These are phyloP conservation scores for Mastomys coucha DNA, from an alignment of 2,113 vertebrate genomes.

Conservation along the genomic window DNA sequence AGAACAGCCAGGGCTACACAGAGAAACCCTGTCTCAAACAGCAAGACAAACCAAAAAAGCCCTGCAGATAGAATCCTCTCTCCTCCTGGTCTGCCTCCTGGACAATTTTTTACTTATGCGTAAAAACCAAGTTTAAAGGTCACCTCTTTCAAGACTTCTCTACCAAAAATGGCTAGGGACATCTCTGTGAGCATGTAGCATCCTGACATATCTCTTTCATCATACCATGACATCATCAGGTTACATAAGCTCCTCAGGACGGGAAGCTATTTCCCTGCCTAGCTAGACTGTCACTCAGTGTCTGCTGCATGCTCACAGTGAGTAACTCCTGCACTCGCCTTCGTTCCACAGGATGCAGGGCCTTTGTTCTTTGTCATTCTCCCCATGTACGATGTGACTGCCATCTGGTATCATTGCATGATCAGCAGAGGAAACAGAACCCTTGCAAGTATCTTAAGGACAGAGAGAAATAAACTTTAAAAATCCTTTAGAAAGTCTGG, in stretches of 20 bases:
- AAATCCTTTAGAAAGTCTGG: slow-evolving; percentile 16
- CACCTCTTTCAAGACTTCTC: slow-evolving; percentile 43
- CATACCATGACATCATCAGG: slow-evolving; percentile 46
- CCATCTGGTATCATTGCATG: not conserved
- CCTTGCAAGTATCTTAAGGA: not conserved
- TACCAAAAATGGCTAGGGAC: slow-evolving; percentile 15
- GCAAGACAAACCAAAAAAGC: not conserved
- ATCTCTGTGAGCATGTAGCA: not conserved
- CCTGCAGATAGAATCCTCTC: not conserved
- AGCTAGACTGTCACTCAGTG: not conserved
- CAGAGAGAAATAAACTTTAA: not conserved
- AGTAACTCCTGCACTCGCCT: slow-evolving; percentile 18
- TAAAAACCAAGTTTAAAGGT: slow-evolving; percentile 52
- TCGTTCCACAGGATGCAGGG: not conserved
- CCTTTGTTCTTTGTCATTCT: slow-evolving; percentile 33
- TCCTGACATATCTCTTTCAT: slow-evolving; percentile 17
- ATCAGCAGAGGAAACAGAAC: slow-evolving; percentile 20
- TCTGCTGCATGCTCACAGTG: not conserved
- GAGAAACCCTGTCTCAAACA: not conserved
- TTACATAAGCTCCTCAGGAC: slow-evolving; percentile 36
- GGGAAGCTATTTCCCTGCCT: slow-evolving; percentile 3
- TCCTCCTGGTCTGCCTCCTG: not conserved
- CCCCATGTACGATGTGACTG: not conserved
- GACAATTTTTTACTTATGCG: not conserved
- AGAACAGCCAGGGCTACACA: not conserved